These are phyloP conservation scores for Rutpela maculata DNA, from an alignment of 2,888 invertebrate species.

Conservation along the genomic window DNA sequence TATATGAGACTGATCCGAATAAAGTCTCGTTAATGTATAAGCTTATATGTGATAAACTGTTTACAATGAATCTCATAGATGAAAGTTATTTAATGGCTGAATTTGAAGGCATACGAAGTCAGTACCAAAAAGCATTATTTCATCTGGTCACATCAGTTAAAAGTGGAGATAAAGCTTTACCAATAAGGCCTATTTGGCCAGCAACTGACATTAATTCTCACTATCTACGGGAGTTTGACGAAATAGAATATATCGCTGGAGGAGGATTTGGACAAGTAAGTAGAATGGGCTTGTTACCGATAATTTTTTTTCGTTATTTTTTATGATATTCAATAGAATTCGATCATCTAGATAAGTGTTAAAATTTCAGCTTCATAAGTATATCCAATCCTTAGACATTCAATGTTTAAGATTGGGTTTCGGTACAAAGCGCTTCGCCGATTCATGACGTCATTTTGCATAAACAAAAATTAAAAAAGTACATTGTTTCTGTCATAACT, in stretches of 20 bases:
- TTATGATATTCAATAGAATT: too few relatives aligned
- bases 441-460: too few relatives aligned
- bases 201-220: slow-evolving; percentile 78
- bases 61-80: slow-evolving; percentile 83
- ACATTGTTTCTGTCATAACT: too few relatives aligned
- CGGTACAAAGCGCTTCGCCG: too few relatives aligned
- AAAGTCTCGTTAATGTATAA: slow-evolving; percentile 80
- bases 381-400: too few relatives aligned
- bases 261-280: slow-evolving; percentile 86
- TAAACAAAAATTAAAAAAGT: too few relatives aligned
- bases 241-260: slow-evolving; percentile 81
- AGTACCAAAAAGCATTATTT: slow-evolving; percentile 81
- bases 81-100: slow-evolving; percentile 82
- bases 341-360: too few relatives aligned
- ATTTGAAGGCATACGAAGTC: slow-evolving; percentile 82
- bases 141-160: slow-evolving; percentile 79
- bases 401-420: too few relatives aligned
- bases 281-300: too few relatives aligned
- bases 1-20: slow-evolving; percentile 79
- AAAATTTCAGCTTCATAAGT: too few relatives aligned
- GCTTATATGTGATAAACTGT: slow-evolving; percentile 81
- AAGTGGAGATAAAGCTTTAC: slow-evolving; percentile 76
- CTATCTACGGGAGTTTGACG: slow-evolving; percentile 83
- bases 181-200: slow-evolving; percentile 76
- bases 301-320: too few relatives aligned